Evolutionary conservation across 2,888 invertebrate genomes (phyloP), one percentile per base, ranked within the genome.

Genomic region (Caradrina kadenii): DNA sequence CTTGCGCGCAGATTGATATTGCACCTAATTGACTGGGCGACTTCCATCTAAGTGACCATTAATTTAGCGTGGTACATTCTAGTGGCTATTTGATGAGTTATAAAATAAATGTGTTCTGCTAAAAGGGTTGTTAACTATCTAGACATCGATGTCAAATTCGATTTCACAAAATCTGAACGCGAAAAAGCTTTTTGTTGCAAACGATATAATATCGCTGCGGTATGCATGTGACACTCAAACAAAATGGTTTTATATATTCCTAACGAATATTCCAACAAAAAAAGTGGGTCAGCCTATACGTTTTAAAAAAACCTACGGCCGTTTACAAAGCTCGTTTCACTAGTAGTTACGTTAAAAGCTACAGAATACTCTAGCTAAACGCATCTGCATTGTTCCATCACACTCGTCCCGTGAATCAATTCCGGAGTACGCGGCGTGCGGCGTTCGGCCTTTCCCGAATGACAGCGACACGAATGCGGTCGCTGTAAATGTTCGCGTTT

Each of bases 371-470:
- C 82, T 76, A 84, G 83, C 82, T 90, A 90, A 92, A 91, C 90
- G 88, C 90, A 89, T 87, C 90, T 84, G 90, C 91, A 92, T 89
- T 88, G 90, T 89, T 89, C 92, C 91, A 92, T 92, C 88, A 91
- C 87, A 90, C 89, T 91, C 71, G 83, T 84, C 79, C 82, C 86
- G 83, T 84, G 89, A 91, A 91, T 92, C 91, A 90, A 89, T 90
- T 91, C 88, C 87, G 84, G 86, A 82, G 85, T 85, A 86, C 58
- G 68, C 67, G 70, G 69, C 67, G 66, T 58, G 66, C 67, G 70
- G 69, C 67, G 66, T 80, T 82, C 72, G 65, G 73, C 80, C 63
- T 70, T 53, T 50, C 17, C 31, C 63, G 78, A 86, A 87, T 87
- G 88, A 84, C 83, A 86, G 83, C 84, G 84, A 84, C 84, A 82